phyloP scores from a whole-genome alignment of 2,797 vertebrate genomes.

The Anabas testudineus region DNA sequence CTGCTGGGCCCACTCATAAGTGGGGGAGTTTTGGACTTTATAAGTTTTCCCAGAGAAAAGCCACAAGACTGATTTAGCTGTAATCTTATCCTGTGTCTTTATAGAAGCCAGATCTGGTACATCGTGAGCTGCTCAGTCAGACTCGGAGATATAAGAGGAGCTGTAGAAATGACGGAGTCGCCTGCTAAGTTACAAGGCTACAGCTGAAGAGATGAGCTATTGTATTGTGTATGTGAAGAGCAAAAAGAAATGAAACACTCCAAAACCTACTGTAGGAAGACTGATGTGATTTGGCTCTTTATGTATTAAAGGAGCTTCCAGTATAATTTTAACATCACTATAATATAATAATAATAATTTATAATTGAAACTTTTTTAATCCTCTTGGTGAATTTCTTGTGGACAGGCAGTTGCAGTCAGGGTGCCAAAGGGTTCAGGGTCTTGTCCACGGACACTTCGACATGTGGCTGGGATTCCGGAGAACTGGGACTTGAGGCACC shows the following conservation, averaged over 20 bases:
- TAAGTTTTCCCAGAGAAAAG: conserved; percentile 86
- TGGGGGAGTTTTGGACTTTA: conserved; percentile 88
- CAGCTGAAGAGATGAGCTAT: conserved; percentile 47
- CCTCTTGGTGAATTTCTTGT: too few species aligned
- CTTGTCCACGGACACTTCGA: too few species aligned
- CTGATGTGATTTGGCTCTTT: background rate
- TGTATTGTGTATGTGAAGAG: conserved; percentile 21
- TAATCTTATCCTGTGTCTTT: conserved; percentile 88
- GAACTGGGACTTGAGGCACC: too few species aligned
- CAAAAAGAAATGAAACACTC: conserved; percentile 1
- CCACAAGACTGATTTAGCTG: conserved; percentile 86
- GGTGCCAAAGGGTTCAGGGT: too few species aligned
- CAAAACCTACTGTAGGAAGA: conserved; percentile 15
- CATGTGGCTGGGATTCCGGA: too few species aligned
- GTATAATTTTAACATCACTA: background rate
- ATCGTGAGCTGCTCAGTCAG: conserved; percentile 56
- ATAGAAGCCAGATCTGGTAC: conserved; percentile 85
- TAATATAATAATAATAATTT: too few species aligned
- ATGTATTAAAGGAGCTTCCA: background rate
- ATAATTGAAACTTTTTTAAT: too few species aligned
- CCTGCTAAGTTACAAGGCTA: conserved; percentile 48
- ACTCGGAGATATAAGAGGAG: conserved; percentile 64
- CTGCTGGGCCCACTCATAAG: conserved; percentile 84
- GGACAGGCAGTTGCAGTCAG: too few species aligned
- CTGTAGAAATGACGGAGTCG: conserved; percentile 69